Base-by-base conservation (phyloP, 1,140 invertebrate genomes). In the Platorchestia sp. region DNA sequence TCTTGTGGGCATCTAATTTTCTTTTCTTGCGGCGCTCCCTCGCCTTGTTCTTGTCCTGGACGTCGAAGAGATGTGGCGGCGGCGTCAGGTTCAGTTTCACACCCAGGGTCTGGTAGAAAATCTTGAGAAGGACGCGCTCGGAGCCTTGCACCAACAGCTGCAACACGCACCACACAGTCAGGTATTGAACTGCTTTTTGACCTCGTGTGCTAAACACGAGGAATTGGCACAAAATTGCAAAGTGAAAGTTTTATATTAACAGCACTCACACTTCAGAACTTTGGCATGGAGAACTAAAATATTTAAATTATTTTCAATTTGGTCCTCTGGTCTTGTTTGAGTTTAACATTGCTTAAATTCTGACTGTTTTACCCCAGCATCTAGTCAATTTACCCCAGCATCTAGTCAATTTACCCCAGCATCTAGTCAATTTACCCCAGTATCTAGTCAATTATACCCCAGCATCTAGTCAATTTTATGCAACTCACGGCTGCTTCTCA, bases 71-170 rank as follows among this genome's bases (percentile, higher is more conserved):
- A 87, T 95, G 95, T 91, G 47, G 91, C 43, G 95, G 96, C 51
- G 96, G 95, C 53, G 91, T 45, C 16, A 96, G 27, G 45, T 96
- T 96, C 53, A 96, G 75, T 86, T 96, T 96, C 14, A 95, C 95
- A 22, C 95, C 96, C 89, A 97, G 95, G 53, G 97, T 97, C 96
- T 97, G 97, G 95, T 97, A 97, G 95, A 97, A 97, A 45, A 97
- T 97, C 96, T 97, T 96, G 95, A 96, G 96, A 95, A 97, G 96
- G 95, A 97, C 96, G 96, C 98, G 97, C 95, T 98, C 97, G 16
- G 98, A 97, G 45, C 98, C 97, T 95, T 96, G 86, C 22, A 95
- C 43, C 59, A 97, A 95, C 75, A 96, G 96, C 96, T 96, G 51
- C 22, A 45, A 59, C 91, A 95, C 3, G 27, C 41, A 3, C 41